Base-by-base conservation (phyloP, 2,888 invertebrate genomes). In the Idaea dimidiata region DNA sequence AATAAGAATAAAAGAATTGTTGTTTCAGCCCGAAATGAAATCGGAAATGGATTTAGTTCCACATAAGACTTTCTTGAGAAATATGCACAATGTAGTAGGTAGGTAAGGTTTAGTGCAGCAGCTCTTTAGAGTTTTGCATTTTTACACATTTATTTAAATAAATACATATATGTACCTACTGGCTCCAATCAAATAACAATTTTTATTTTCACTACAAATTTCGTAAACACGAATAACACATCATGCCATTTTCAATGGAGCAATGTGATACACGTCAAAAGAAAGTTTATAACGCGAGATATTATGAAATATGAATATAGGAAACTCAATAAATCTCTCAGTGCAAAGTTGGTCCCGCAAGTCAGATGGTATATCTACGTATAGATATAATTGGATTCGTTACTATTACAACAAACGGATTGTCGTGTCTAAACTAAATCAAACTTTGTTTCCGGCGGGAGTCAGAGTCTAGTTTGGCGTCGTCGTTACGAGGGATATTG, bases 381-480 rank as follows among this genome's bases (percentile, higher is more conserved):
- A 71, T 65, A 70, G 70, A 73, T 77, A 78, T 83, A 86, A 86
- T 86, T 86, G 81, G 83, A 81, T 86, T 84, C 78, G 80, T 82
- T 82, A 81, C 79, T 77, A 81, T 81, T 79, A 81, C 80, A 79
- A 80, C 80, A 84, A 84, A 80, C 84, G 81, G 84, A 88, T 86
- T 85, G 84, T 84, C 84, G 81, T 81, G 81, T 87, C 86, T 85
- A 82, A 89, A 89, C 88, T 88, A 85, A 89, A 90, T 89, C 86
- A 89, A 90, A 90, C 83, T 90, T 89, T 85, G 84, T 81, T 82
- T 86, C 89, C 89, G 77, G 69, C 75, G 89, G 86, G 89, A 86
- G 76, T 75, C 69, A 71, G 71, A 72, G 73, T 73, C 77, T 75
- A 76, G 79, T 72, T 24, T 76, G 74, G 71, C 79, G 75, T 80